phyloP scores from a whole-genome alignment of 2,113 vertebrate species.

The Coturnix japonica region DNA sequence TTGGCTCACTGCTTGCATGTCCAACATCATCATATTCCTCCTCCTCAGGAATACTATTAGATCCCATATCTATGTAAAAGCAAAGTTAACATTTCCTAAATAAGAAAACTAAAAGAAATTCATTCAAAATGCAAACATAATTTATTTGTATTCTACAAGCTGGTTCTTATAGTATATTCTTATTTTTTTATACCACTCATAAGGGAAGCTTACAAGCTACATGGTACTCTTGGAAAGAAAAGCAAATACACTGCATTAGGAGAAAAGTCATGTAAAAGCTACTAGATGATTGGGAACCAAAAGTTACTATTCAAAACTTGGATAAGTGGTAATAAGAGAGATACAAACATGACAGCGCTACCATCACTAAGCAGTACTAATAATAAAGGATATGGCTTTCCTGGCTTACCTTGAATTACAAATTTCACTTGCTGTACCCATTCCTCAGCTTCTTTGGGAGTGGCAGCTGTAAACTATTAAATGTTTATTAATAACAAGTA shows the following conservation, averaged over 20 bases:
- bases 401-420: constrained; percentile 89
- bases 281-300: neutral
- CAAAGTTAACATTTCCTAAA: neutral
- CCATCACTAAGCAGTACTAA: neutral
- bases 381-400: neutral
- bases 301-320: neutral
- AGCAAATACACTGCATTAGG: neutral
- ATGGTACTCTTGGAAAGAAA: neutral
- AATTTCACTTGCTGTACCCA: constrained; percentile 94
- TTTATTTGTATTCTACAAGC: neutral
- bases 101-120: neutral
- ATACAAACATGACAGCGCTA: neutral
- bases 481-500: constrained; percentile 51
- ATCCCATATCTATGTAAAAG: constrained; percentile 76
- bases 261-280: neutral
- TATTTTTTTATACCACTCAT: neutral
- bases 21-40: constrained; percentile 88
- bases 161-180: neutral
- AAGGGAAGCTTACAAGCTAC: neutral
- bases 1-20: constrained; percentile 1
- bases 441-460: constrained; percentile 90
- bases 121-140: neutral
- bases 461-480: constrained; percentile 91
- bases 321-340: neutral
- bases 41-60: constrained; percentile 85